These are phyloP conservation scores for Spea multiplicata DNA, from an alignment of 2,113 vertebrate genomes.

Conservation along the genomic window DNA sequence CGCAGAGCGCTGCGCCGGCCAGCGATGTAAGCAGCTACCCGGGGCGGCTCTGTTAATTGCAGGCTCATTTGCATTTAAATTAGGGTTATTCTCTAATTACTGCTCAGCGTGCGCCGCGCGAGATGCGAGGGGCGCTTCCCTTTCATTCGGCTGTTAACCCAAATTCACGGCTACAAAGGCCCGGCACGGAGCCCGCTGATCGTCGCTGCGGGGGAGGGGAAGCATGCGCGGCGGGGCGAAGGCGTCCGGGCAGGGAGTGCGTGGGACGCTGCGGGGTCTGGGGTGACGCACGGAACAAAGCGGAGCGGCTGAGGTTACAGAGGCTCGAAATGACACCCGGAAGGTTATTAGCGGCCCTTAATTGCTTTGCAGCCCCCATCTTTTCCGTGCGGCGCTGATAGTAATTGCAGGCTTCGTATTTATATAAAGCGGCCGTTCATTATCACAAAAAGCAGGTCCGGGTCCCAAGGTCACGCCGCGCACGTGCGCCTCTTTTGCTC, in stretches of 20 bases:
- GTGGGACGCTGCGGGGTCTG: no score
- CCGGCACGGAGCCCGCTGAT: constrained; percentile 9
- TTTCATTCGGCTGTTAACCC: constrained; percentile 31
- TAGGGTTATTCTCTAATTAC: constrained; percentile 46
- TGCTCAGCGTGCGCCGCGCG: constrained; percentile 28
- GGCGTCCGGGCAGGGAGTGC: not conserved
- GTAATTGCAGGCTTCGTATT: no score
- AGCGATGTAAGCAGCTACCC: constrained; percentile 19
- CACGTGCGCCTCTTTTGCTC: not conserved
- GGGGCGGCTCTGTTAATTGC: constrained; percentile 40
- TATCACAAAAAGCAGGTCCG: not conserved
- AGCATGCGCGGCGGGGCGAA: not conserved
- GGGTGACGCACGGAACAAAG: no score
- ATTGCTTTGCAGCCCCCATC: no score
- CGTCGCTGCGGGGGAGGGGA: not conserved
- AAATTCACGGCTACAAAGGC: constrained; percentile 35
- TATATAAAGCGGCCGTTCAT: no score
- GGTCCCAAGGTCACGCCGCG: not conserved
- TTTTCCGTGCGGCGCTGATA: no score
- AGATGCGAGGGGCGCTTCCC: constrained; percentile 21
- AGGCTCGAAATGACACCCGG: no score
- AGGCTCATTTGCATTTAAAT: constrained; percentile 48
- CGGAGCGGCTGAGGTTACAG: no score
- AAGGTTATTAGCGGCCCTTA: no score
- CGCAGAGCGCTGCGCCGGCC: constrained; percentile 13